Percentiles rank a stretch among this genome's conserved stretches.
Evolutionary conservation across 2,797 vertebrate genomes (phyloP).

Genomic region (Chaetophractus vellerosus): DNA sequence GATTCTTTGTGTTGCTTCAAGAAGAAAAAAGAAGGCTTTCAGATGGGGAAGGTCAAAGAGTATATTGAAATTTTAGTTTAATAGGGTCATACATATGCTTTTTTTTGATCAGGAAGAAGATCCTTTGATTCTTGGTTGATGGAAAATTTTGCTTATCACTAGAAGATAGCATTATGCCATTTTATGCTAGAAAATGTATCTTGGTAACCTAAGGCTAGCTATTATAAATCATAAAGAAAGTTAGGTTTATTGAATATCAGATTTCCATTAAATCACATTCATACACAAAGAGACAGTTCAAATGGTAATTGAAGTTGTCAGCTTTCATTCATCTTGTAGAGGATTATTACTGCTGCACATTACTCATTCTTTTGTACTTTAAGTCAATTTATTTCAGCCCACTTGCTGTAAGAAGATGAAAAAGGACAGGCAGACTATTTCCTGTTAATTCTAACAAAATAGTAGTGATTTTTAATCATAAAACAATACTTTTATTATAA

Average conservation of each 20-base stretch:
- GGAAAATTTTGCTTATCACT: constrained; percentile 62
- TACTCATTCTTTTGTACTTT: constrained; percentile 82
- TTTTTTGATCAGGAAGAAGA: constrained; percentile 56
- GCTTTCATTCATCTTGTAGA: constrained; percentile 82
- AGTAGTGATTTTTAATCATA: constrained; percentile 59
- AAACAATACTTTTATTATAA: constrained; percentile 51
- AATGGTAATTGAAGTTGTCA: constrained; percentile 81
- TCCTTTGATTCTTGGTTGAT: constrained; percentile 47
- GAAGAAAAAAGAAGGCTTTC: neutral
- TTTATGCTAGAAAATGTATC: constrained; percentile 49
- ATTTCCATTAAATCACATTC: constrained; percentile 81
- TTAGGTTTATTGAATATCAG: constrained; percentile 77
- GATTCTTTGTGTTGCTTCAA: neutral
- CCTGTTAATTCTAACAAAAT: constrained; percentile 73
- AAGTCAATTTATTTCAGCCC: constrained; percentile 82
- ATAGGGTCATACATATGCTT: neutral
- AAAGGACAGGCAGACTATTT: constrained; percentile 57
- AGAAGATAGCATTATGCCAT: neutral
- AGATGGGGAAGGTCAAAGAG: rapidly evolving
- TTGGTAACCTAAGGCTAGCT: constrained; percentile 64
- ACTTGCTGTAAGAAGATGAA: constrained; percentile 71
- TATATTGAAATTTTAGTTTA: neutral
- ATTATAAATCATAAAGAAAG: constrained; percentile 82
- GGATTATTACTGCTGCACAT: constrained; percentile 79
- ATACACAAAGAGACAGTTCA: constrained; percentile 80